Conservation (phyloP, 1,140 invertebrate species). For the Laupala kohalensis region DNA sequence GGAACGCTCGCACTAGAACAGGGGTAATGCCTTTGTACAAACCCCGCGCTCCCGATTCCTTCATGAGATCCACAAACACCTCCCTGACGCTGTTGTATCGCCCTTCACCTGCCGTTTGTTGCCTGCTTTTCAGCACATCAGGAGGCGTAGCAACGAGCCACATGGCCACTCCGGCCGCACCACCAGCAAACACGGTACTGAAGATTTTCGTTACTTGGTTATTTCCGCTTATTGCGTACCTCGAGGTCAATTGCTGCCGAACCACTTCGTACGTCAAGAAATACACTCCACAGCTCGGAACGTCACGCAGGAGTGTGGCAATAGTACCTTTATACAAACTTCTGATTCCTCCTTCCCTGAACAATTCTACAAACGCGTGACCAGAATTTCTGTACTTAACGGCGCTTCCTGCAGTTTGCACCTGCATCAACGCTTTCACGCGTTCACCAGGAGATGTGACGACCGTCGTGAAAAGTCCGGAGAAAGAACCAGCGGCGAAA, state of each 20-base stretch:
- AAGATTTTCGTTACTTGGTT: constrained; percentile 35
- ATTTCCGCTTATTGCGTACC: constrained; percentile 25
- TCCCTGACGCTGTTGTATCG: constrained; percentile 77
- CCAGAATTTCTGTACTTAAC: constrained; percentile 84
- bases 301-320: constrained; percentile 56
- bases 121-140: constrained; percentile 53
- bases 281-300: constrained; percentile 54
- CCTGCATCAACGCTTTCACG: constrained; percentile 91
- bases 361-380: constrained; percentile 82
- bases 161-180: constrained; percentile 51
- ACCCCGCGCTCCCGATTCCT: constrained; percentile 62
- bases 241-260: constrained; percentile 38
- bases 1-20: constrained; percentile 81
- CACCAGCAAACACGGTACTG: constrained; percentile 48
- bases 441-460: constrained; percentile 97
- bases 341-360: constrained; percentile 81
- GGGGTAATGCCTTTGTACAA: constrained; percentile 75
- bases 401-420: constrained; percentile 56
- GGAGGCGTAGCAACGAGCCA: constrained; percentile 53
- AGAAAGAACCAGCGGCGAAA: constrained; percentile 85
- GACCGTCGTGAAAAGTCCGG: constrained; percentile 84
- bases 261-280: constrained; percentile 54
- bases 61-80: constrained; percentile 66
- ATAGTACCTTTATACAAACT: constrained; percentile 91
- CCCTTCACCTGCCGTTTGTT: constrained; percentile 75